Conservation (phyloP, 2,797 vertebrate species). For the Poecilia wingei region DNA sequence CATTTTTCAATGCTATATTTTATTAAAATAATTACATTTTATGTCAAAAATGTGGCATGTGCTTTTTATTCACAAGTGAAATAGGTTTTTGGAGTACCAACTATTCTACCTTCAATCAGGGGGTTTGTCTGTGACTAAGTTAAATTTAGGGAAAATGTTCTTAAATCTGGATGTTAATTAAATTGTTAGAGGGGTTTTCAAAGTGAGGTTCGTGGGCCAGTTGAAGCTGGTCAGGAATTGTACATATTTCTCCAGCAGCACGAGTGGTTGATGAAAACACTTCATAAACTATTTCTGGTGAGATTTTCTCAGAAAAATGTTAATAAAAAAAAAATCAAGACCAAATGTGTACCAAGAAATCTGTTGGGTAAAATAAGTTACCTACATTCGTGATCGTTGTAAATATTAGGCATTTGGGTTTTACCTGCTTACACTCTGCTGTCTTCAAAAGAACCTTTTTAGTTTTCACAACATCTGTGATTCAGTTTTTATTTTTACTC, state of each 20-base stretch:
- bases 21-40: slow-evolving; percentile 39
- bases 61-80: neutral
- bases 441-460: neutral
- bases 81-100: neutral
- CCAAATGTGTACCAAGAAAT: neutral
- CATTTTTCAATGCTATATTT: slow-evolving; percentile 1
- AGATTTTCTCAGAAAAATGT: neutral
- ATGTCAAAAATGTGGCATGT: neutral
- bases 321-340: neutral
- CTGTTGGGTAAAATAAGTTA: neutral
- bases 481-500: neutral
- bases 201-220: neutral
- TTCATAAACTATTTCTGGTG: neutral
- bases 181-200: neutral
- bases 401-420: neutral
- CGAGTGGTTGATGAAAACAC: neutral
- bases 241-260: neutral
- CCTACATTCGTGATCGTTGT: neutral
- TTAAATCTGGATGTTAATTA: neutral
- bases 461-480: neutral
- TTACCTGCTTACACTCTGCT: neutral
- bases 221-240: neutral
- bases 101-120: neutral
- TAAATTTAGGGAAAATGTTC: neutral
- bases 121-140: neutral